phyloP scores from a whole-genome alignment of 1,140 invertebrate genomes.

The Teleopsis dalmanni region DNA sequence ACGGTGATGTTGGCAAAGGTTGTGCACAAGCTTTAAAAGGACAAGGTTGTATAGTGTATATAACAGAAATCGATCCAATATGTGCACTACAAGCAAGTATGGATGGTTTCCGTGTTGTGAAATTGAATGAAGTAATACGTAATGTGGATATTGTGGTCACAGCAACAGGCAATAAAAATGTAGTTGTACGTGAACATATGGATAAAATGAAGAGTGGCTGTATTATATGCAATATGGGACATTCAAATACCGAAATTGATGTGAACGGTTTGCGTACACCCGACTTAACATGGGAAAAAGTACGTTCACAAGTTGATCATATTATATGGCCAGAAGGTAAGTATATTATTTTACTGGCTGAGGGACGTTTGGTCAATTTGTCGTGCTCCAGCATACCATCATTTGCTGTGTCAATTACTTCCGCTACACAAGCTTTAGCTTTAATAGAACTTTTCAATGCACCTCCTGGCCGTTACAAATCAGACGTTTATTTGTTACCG shows the following conservation, averaged over 20 bases:
- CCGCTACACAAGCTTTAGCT: conserved; percentile 89
- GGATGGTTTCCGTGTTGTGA: conserved; percentile 94
- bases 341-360: conserved; percentile 84
- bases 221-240: conserved; percentile 96
- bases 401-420: conserved; percentile 93
- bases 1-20: conserved; percentile 97
- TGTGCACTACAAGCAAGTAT: conserved; percentile 96
- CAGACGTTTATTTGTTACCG: conserved; percentile 92
- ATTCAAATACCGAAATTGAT: conserved; percentile 97
- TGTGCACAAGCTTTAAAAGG: conserved; percentile 93
- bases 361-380: conserved; percentile 90
- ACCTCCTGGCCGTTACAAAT: conserved; percentile 87
- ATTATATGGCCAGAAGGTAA: conserved; percentile 94
- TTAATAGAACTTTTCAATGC: conserved; percentile 96
- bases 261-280: conserved; percentile 88
- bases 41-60: conserved; percentile 87
- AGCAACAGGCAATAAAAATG: conserved; percentile 94
- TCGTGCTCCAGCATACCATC: conserved; percentile 96
- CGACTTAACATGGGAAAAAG: conserved; percentile 94
- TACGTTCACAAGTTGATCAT: conserved; percentile 94
- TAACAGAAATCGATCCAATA: conserved; percentile 97
- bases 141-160: conserved; percentile 92
- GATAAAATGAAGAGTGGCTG: conserved; percentile 96
- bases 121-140: conserved; percentile 73
- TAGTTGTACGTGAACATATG: conserved; percentile 90